Evolutionary conservation across 2,888 invertebrate species (phyloP), one percentile per base, ranked within the genome.

Genomic region (Ochropleura leucogaster): DNA sequence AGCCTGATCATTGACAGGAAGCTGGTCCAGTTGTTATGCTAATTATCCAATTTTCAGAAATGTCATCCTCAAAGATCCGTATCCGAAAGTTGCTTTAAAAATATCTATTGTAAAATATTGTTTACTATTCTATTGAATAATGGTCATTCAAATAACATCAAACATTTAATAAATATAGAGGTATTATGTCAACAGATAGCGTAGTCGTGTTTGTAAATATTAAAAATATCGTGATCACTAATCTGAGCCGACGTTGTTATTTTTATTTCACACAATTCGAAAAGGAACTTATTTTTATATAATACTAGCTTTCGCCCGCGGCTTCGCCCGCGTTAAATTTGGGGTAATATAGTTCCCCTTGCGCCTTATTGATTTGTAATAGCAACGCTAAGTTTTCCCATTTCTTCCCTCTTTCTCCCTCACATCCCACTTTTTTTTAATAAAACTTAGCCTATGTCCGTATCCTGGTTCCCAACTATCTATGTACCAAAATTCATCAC

Each of bases 61-160:
- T 8, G 30, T 30, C 30, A 9, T 9, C n/a, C 53, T n/a, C 53
- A 8, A n/a, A 9, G 4, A 12, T n/a, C 53, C 53, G n/a, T 16
- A 5, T 6, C 20, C 42, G 18, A 64, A 9, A 44, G 16, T 20
- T 20, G 20, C 9, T 46, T 20, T 10, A 6, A 44, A 30, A 14
- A 46, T 53, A 16, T 14, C 68, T 55, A 40, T 53, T 14, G 14
- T 16, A 40, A 68, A 5, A 44, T 9, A n/a, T 14, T 55, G 46
- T 68, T 55, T 40, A n/a, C 46, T 55, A 30, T 46, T 55, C 46
- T 16, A 55, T n/a, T 55, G 16, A 69, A 40, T n/a, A 47, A 71
- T 55, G 8, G 55, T 12, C 16, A 47, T 57, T 68, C 69, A 40
- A 40, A 10, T 16, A n/a, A 3, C 14, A n/a, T 51, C n/a, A 51